phyloP scores from a whole-genome alignment of 92 coral and sea anemone genomes.

The Chrysogorgia sp. region DNA sequence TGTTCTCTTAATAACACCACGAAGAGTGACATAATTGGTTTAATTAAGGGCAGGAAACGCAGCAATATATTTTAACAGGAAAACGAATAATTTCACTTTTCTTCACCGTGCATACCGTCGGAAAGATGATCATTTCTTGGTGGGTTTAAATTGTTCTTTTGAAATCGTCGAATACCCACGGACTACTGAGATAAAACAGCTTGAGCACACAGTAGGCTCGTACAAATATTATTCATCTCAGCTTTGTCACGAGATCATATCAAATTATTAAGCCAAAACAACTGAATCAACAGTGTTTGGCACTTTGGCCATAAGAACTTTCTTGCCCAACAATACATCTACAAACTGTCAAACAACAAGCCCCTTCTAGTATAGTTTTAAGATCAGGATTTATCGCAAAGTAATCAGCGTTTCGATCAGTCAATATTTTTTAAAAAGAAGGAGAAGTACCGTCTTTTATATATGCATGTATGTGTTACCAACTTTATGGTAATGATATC shows the following conservation, averaged over 20 bases:
- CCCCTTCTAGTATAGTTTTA: no score
- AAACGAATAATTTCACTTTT: background rate
- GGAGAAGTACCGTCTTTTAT: no score
- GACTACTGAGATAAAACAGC: background rate
- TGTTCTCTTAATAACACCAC: background rate
- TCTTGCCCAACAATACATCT: no score
- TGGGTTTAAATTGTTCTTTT: no score
- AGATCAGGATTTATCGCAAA: no score
- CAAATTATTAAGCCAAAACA: background rate
- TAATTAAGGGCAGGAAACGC: slow-evolving; percentile 40
- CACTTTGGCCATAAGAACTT: background rate
- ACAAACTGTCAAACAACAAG: no score
- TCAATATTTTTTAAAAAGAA: no score
- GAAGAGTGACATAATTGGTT: slow-evolving; percentile 20
- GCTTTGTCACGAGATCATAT: background rate
- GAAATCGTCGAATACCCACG: no score
- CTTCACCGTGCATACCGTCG: background rate
- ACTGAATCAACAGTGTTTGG: background rate
- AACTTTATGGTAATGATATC: no score
- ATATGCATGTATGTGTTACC: no score
- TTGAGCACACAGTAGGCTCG: background rate
- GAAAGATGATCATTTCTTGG: no score
- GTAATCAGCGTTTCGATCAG: no score
- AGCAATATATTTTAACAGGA: slow-evolving; percentile 11
- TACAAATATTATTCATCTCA: background rate